Evolutionary conservation across 1,140 invertebrate species (phyloP).

Genomic region (Lamellibrachia luymesi): DNA sequence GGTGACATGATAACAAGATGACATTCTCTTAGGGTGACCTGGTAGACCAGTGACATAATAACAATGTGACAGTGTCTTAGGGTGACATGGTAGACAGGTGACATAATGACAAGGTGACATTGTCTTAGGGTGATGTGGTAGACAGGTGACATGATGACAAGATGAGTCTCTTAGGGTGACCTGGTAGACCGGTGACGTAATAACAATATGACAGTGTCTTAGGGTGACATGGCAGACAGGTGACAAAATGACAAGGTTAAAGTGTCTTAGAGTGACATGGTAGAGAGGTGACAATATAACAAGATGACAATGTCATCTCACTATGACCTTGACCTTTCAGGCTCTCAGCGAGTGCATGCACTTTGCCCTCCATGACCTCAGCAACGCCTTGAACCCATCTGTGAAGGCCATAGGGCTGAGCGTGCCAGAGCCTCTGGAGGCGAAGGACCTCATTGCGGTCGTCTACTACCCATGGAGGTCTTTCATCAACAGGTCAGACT

Average conservation of each 20-base stretch:
- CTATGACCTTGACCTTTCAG: slow-evolving; percentile 33
- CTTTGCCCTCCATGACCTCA: slow-evolving; percentile 49
- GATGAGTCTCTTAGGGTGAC: background rate
- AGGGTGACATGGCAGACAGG: too few relatives aligned
- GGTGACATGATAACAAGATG: background rate
- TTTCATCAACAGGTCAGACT: slow-evolving; percentile 46
- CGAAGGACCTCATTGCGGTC: slow-evolving; percentile 41
- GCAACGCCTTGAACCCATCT: slow-evolving; percentile 43
- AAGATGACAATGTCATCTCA: slow-evolving; percentile 8
- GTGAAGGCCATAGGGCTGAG: slow-evolving; percentile 40
- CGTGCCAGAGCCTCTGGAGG: slow-evolving; percentile 55
- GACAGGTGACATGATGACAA: background rate
- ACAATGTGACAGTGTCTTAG: background rate
- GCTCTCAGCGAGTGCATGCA: slow-evolving; percentile 48
- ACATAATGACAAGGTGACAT: background rate
- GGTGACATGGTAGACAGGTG: background rate
- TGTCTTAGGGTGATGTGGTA: background rate
- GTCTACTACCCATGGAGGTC: slow-evolving; percentile 50
- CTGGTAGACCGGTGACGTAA: background rate
- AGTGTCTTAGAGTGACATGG: background rate
- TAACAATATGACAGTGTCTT: too few relatives aligned
- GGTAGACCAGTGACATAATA: background rate
- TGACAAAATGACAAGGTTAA: background rate
- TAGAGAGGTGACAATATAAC: background rate
- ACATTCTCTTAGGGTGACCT: background rate